Evolutionary conservation across 2,888 invertebrate species (phyloP).

Genomic region (Orthosia cruda): DNA sequence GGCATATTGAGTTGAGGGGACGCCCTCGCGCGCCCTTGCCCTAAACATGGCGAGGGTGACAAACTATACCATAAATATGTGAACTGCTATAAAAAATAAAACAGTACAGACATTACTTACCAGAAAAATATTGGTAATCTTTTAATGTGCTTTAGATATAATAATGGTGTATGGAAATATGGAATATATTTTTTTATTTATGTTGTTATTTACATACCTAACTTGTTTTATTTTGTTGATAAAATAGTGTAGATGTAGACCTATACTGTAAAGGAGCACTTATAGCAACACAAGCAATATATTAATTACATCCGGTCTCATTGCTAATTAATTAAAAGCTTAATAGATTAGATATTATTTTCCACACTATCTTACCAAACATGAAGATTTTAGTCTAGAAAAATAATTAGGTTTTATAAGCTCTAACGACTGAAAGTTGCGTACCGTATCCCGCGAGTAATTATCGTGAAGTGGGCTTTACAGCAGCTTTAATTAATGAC

Average conservation of each 20-base stretch:
- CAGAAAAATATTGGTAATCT: conserved; percentile 6
- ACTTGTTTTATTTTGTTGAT: background rate
- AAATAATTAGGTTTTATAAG: conserved; percentile 30
- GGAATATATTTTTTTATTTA: background rate
- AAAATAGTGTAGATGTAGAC: background rate
- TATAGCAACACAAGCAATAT: background rate
- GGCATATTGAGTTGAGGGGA: conserved; percentile 61
- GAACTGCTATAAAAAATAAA: conserved; percentile 29
- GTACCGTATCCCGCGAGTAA: conserved; percentile 26
- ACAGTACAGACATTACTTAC: conserved; percentile 11
- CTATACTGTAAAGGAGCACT: no score
- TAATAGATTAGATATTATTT: background rate
- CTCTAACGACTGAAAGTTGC: conserved; percentile 47
- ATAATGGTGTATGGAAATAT: conserved; percentile 13
- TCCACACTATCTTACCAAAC: conserved; percentile 7
- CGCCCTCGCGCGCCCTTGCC: conserved; percentile 59
- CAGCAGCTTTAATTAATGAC: conserved; percentile 44
- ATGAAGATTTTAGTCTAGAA: conserved; percentile 17
- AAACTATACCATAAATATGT: conserved; percentile 25
- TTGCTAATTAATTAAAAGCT: background rate
- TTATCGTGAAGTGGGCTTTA: conserved; percentile 48
- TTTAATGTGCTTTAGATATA: conserved; percentile 23
- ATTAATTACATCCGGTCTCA: background rate
- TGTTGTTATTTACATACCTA: background rate
- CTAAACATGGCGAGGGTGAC: conserved; percentile 45